Evolutionary conservation across 2,113 vertebrate genomes (phyloP).

Genomic region (Mastomys coucha): DNA sequence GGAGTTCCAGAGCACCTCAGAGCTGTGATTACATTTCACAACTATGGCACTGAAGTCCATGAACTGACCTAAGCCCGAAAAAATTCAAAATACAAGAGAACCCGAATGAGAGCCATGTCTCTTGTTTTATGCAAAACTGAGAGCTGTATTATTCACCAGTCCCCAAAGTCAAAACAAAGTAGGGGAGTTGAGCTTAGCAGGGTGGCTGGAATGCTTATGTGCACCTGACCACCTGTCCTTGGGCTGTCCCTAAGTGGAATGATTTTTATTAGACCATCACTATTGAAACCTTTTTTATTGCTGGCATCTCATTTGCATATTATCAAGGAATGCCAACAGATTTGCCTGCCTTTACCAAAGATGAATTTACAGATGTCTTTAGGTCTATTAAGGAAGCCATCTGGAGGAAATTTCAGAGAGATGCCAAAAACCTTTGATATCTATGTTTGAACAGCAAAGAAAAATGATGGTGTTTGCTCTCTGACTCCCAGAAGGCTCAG

Average conservation of each 20-base stretch:
- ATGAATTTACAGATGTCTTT: neutral
- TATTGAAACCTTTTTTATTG: neutral
- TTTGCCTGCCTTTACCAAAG: neutral
- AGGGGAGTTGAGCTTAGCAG: neutral
- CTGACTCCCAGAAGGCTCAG: neutral
- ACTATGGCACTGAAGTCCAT: constrained; percentile 38
- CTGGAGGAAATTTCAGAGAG: neutral
- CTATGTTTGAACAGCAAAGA: neutral
- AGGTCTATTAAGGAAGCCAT: neutral
- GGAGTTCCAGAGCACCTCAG: constrained; percentile 77
- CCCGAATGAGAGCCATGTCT: constrained; percentile 41
- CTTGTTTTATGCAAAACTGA: constrained; percentile 62
- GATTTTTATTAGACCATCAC: neutral
- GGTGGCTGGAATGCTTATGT: neutral
- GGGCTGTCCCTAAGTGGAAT: neutral
- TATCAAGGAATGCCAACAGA: neutral
- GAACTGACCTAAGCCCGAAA: constrained; percentile 62
- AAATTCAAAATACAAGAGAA: constrained; percentile 76
- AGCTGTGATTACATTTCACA: constrained; percentile 74
- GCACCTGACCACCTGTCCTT: neutral
- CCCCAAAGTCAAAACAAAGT: constrained; percentile 31
- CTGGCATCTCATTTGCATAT: constrained; percentile 42
- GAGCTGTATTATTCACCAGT: neutral
- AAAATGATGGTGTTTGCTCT: neutral
- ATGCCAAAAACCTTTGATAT: neutral